These are phyloP conservation scores for Salticus scenicus DNA, from an alignment of 2,888 invertebrate species.

Conservation along the genomic window DNA sequence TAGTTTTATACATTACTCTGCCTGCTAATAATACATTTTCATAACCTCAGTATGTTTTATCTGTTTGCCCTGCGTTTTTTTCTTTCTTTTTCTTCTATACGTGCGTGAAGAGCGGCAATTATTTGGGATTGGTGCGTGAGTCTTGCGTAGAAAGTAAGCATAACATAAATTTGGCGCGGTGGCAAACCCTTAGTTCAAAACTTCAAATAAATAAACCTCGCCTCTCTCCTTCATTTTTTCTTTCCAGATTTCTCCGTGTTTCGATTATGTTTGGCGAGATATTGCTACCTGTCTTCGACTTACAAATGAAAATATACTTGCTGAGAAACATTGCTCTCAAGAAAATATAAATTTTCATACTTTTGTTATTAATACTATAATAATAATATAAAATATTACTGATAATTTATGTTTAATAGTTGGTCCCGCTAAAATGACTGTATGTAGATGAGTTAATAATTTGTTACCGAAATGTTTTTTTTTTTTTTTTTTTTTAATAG, in stretches of 20 bases:
- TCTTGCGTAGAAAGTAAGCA: conserved; percentile 45
- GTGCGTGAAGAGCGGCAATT: conserved; percentile 60
- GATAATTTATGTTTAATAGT: no score
- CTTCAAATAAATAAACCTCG: conserved; percentile 64
- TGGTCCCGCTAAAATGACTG: no score
- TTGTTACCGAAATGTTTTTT: no score
- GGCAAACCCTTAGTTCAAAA: conserved; percentile 64
- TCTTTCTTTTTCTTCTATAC: neutral
- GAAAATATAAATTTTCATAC: no score
- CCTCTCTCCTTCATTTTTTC: conserved; percentile 15
- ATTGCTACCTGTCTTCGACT: conserved; percentile 14
- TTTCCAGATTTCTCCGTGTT: neutral
- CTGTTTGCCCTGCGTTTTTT: neutral
- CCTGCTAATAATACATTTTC: neutral
- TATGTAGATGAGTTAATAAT: no score
- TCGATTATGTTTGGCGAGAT: conserved; percentile 21
- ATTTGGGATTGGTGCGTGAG: conserved; percentile 48
- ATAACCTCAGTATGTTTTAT: neutral
- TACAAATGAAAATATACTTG: no score
- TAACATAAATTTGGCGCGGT: conserved; percentile 64
- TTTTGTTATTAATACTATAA: no score
- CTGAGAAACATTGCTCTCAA: no score
- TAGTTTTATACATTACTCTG: no score
- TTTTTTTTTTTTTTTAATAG: no score
- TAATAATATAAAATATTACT: no score